Base-by-base conservation (phyloP, 2,113 vertebrate genomes). In the Notiomystis cincta region DNA sequence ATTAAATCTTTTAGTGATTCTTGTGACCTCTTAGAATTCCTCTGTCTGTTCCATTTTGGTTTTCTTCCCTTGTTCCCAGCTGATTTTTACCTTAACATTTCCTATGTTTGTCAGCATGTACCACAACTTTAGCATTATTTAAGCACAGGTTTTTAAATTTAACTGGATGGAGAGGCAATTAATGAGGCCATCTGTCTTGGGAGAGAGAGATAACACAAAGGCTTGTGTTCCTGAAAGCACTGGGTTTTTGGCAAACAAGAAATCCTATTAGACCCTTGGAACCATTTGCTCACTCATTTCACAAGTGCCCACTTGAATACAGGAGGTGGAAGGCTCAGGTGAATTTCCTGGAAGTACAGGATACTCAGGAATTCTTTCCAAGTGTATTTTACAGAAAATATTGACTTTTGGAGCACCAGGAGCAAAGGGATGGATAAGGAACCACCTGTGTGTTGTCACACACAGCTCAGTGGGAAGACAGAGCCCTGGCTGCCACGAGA, bases 121-220 rank as follows among this genome's bases (percentile, higher is more conserved):
- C 72, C 86, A 93, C 93, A 97, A 91, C 89, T 93, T 96, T 91
- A 97, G 54, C 95, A 91, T 96, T 98, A 96, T 90, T 97, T 97
- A 97, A 97, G 97, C 96, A 48, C 78, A 95, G 97, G 94, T 97
- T 98, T 97, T 98, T 93, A 97, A 93, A 96, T 98, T 96, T 98
- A 98, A 98, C 97, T 98, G 95, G 98, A 97, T 96, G 97, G 97
- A 97, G 98, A 98, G 97, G 94, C 98, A 98, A 98, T 98, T 98
- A 98, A 97, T 98, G 98, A 97, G 97, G 98, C 98, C 98, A 98
- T 98, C 98, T 98, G 98, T 98, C 98, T 98, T 97, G 97, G 66
- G 97, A 95, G 96, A 97, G 97, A 96, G 97, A 85, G 96, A 92
- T 95, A 94, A 96, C 96, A 97, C 93, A 80, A 95, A 97, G 96